Evolutionary conservation across 2,888 invertebrate species (phyloP), one percentile per base, ranked within the genome.

Genomic region (Drosophila parthenogenetica): DNA sequence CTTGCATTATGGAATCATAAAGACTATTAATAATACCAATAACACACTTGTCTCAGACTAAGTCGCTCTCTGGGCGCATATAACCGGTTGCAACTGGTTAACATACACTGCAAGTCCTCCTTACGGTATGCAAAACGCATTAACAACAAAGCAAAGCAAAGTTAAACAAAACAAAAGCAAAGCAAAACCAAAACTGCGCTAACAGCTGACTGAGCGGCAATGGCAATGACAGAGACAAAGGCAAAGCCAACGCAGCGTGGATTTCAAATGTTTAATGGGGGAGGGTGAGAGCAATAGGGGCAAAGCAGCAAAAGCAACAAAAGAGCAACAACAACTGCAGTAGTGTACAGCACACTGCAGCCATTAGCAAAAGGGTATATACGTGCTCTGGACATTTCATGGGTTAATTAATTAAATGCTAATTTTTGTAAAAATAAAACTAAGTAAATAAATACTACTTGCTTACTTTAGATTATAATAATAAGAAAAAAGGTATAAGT

Each of bases 161-260:
- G 19, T 46, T 50, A 65, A 62, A 43, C 61, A 43, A 49, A 43
- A 5, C 59, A 60, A 42, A 42, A 29, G 29, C 8, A 29, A 60
- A 57, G 13, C 35, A 35, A 35, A 35, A 35, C 35, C 53, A 73
- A 53, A 65, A 60, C 42, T 40, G n/a, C 51, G 50, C 53, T 19
- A 73, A 78, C 72, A 77, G 71, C 83, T 74, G 77, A 74, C 83
- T 74, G 77, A 74, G 62, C 48, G 48, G 13, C 54, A 69, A 19
- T 58, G 73, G 61, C 69, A 72, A 48, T 62, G 78, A 39, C 43
- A 64, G 35, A 59, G 55, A 8, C 51, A 65, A 59, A 62, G 35
- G n/a, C 55, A 63, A 54, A 64, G 48, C 53, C 32, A 68, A 54
- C n/a, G 53, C 57, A 66, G 45, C 43, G 43, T 51, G 73, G 29